phyloP scores from a whole-genome alignment of 2,888 invertebrate genomes.

The Acheta domesticus region DNA sequence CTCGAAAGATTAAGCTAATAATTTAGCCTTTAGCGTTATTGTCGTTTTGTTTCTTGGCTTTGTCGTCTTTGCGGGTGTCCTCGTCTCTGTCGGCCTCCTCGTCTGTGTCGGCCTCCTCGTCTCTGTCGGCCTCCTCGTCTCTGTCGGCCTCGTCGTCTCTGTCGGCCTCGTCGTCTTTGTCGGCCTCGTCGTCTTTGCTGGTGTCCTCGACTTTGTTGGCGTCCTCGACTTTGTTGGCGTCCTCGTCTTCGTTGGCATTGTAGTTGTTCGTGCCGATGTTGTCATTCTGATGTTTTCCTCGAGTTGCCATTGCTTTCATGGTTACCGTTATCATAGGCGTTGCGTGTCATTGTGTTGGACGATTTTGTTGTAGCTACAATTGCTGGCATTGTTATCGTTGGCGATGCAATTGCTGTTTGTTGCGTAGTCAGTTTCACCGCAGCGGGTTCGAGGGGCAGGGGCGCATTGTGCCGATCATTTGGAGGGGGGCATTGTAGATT shows the following conservation, averaged over 20 bases:
- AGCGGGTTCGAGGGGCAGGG: too few relatives aligned
- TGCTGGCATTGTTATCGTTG: not conserved
- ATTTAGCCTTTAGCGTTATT: too few relatives aligned
- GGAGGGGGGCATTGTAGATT: too few relatives aligned
- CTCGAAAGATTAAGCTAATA: too few relatives aligned
- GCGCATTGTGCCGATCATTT: too few relatives aligned
- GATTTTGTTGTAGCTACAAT: not conserved
- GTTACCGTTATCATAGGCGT: not conserved
- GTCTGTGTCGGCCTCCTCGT: not conserved
- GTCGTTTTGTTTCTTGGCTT: too few relatives aligned
- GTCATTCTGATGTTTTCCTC: not conserved
- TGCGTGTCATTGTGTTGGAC: not conserved
- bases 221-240: not conserved
- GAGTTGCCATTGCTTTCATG: not conserved
- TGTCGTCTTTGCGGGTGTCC: not conserved
- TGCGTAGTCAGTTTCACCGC: not conserved
- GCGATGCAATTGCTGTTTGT: not conserved
- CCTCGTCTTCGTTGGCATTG: not conserved
- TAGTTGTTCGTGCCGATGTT: not conserved
- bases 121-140: not conserved
- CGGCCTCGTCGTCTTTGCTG: not conserved
- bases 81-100: not conserved
- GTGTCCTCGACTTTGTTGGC: not conserved
- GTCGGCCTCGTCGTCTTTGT: too few relatives aligned
- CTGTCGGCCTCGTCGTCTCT: not conserved